Conservation (phyloP, 2,797 vertebrate genomes). For the Naso thynnoides region DNA sequence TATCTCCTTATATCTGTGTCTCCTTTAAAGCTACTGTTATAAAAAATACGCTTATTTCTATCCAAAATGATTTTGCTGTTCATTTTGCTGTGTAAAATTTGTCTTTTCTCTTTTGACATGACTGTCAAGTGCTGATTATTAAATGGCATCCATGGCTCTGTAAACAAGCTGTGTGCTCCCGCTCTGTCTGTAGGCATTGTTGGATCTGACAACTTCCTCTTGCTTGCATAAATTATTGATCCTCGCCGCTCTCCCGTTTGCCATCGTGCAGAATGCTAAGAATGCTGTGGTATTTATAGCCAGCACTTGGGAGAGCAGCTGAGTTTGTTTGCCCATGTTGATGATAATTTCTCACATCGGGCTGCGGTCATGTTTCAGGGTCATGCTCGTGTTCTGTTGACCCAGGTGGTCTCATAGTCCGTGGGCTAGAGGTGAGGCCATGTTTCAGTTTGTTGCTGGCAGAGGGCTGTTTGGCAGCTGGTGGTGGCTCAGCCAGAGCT, state of each 20-base stretch:
- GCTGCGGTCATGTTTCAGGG: conserved; percentile 52
- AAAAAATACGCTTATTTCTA: conserved; percentile 41
- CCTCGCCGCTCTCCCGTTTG: conserved; percentile 55
- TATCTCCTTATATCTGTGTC: conserved; percentile 12
- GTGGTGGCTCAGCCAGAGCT: conserved; percentile 35
- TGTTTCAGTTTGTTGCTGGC: conserved; percentile 69
- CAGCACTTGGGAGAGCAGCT: conserved; percentile 52
- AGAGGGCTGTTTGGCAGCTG: conserved; percentile 55
- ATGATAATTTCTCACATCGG: conserved; percentile 47
- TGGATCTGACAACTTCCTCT: conserved; percentile 76
- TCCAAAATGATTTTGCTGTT: conserved; percentile 48
- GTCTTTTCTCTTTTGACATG: conserved; percentile 47
- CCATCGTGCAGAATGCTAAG: conserved; percentile 62
- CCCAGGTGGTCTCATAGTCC: conserved; percentile 57
- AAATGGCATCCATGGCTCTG: conserved; percentile 60
- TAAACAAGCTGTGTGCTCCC: conserved; percentile 60
- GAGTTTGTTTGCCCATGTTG: conserved; percentile 56
- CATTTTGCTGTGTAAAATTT: conserved; percentile 22
- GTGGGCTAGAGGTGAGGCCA: conserved; percentile 48
- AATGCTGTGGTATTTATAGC: conserved; percentile 70
- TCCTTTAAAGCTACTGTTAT: conserved; percentile 33
- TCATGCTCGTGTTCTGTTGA: conserved; percentile 53
- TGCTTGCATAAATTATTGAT: conserved; percentile 81
- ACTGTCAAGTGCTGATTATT: conserved; percentile 68
- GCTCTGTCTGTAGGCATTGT: conserved; percentile 66